Evolutionary conservation across 2,113 vertebrate genomes (phyloP).

Genomic region (Tylochromis polylepis): DNA sequence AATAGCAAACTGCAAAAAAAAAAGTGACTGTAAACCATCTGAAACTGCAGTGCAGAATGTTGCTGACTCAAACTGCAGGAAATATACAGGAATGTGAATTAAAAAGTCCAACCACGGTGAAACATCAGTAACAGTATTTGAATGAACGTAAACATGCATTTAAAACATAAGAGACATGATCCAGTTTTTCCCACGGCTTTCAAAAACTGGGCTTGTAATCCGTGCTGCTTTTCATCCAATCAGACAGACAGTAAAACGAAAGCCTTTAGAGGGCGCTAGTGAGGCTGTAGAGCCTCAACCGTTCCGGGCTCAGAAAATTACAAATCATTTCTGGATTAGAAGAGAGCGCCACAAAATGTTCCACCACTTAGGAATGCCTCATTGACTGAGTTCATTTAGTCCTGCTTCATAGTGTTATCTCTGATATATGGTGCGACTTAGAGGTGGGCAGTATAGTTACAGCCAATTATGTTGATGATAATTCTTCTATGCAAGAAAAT

Average conservation of each 20-base stretch:
- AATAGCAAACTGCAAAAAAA: background rate
- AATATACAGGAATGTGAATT: background rate
- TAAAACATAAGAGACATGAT: background rate
- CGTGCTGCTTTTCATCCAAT: accelerated
- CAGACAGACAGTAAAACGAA: accelerated
- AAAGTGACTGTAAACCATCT: background rate
- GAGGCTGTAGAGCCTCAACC: background rate
- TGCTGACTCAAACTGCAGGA: background rate
- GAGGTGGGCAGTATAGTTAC: background rate
- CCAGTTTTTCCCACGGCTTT: background rate
- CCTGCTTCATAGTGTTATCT: background rate
- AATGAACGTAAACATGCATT: background rate
- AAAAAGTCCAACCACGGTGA: background rate
- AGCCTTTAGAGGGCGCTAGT: background rate
- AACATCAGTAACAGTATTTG: background rate
- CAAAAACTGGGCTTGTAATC: background rate
- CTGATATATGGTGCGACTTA: background rate
- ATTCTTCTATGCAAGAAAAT: background rate
- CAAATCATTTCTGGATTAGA: background rate
- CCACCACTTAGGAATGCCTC: background rate
- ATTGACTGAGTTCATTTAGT: accelerated
- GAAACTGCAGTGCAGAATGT: background rate
- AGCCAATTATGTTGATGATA: background rate
- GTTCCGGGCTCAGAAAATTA: background rate
- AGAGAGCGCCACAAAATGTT: background rate